These are phyloP conservation scores for Atta texana DNA, from an alignment of 1,140 invertebrate genomes.

Conservation along the genomic window DNA sequence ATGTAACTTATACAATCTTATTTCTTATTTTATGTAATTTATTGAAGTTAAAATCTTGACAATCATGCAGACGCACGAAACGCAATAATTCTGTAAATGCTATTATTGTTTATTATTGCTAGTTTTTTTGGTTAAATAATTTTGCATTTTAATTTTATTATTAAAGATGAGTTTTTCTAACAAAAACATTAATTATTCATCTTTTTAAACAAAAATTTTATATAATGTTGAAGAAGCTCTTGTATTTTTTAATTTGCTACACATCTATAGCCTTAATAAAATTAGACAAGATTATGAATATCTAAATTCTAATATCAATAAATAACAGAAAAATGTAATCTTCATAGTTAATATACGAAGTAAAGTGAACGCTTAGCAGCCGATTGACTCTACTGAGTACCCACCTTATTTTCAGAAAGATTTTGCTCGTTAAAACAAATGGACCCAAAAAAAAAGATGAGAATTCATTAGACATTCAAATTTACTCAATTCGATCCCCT, in stretches of 20 bases:
- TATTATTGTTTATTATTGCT: not conserved
- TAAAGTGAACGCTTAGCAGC: slow-evolving; percentile 27
- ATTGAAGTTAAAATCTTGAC: not conserved
- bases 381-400: slow-evolving; percentile 1
- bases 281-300: slow-evolving; percentile 21
- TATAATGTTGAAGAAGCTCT: not conserved
- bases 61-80: not conserved
- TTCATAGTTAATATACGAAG: slow-evolving; percentile 11
- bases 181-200: not conserved
- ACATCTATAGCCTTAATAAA: not conserved
- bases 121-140: not conserved
- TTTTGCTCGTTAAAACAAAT: not conserved
- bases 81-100: not conserved
- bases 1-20: too few relatives aligned
- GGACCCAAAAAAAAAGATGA: too few relatives aligned
- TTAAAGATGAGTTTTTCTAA: not conserved
- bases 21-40: not conserved
- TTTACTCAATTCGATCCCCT: too few relatives aligned
- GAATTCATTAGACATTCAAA: too few relatives aligned
- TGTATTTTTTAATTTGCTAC: not conserved
- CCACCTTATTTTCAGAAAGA: not conserved
- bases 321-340: not conserved
- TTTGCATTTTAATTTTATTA: not conserved
- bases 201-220: not conserved
- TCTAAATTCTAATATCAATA: not conserved